Evolutionary conservation across 2,888 invertebrate species (phyloP).

Genomic region (Cancer borealis): DNA sequence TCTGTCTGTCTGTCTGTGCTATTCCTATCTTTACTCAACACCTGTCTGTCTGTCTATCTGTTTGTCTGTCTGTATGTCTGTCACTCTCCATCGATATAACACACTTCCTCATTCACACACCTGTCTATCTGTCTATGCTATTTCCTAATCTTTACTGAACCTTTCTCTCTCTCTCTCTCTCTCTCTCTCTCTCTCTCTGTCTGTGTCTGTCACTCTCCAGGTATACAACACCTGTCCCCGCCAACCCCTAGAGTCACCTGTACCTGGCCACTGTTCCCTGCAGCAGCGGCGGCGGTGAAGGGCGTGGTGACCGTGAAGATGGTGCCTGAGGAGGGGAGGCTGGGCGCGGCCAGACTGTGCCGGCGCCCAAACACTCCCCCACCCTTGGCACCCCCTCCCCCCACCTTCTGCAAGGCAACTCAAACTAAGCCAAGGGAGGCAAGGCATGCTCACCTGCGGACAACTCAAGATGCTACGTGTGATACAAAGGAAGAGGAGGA

Average conservation of each 20-base stretch:
- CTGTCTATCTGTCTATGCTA: too few species aligned
- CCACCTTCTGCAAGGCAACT: slow-evolving; percentile 71
- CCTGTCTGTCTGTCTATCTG: neutral
- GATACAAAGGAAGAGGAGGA: neutral
- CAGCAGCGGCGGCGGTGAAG: slow-evolving; percentile 57
- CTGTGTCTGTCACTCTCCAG: neutral
- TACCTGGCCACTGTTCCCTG: slow-evolving; percentile 68
- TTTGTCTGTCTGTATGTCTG: neutral
- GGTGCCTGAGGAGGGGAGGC: slow-evolving; percentile 50
- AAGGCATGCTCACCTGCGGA: slow-evolving; percentile 59
- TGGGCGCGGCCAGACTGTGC: slow-evolving; percentile 64
- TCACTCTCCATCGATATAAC: neutral
- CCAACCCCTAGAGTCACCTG: neutral
- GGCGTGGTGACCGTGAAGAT: slow-evolving; percentile 55
- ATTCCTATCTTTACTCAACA: neutral
- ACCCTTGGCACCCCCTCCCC: slow-evolving; percentile 62
- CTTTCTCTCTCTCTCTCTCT: neutral
- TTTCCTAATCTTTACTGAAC: too few species aligned
- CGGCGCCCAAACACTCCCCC: slow-evolving; percentile 61
- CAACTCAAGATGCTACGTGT: slow-evolving; percentile 44
- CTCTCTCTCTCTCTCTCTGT: neutral
- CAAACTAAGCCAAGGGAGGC: slow-evolving; percentile 57
- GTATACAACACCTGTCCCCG: neutral
- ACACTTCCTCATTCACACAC: too few species aligned
- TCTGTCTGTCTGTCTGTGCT: neutral